Evolutionary conservation across 2,113 vertebrate genomes (phyloP), one percentile per base, ranked within the genome.

Genomic region (Centropristis striata): DNA sequence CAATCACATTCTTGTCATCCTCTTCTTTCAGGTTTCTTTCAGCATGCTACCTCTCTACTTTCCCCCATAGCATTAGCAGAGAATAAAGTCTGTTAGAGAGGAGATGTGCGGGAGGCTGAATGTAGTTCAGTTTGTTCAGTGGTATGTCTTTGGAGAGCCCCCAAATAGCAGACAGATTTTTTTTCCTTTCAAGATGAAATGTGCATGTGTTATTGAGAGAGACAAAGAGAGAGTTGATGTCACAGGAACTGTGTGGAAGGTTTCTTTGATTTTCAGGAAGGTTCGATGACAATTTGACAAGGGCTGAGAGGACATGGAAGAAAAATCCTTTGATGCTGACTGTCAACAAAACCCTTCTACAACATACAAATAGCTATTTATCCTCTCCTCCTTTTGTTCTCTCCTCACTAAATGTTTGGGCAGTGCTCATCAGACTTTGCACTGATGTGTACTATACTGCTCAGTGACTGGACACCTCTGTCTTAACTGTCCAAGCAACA

Each of bases 221-320:
- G 68, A 88, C 71, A 86, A 49, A 78, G 64, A 78, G 60, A 61
- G 79, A 84, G 83, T 42, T 84, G 82, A 83, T 90, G 86, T 83
- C 84, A 65, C 63, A 81, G 65, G 72, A 47, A 80, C 54, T 81
- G 64, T 49, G 75, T 70, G 55, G 67, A 90, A 88, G 75, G 65
- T 69, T 85, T 74, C 87, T 91, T 88, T 92, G 85, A 89, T 88
- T 90, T 84, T 81, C 68, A 71, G 59, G 63, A 85, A 88, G 86
- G 79, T 88, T 89, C 80, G 51, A 78, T 91, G 88, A 88, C 83
- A 89, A 77, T 88, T 90, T 91, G 87, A 91, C 84, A 82, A 75
- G 27, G 79, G 79, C 79, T 86, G 81, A 92, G 85, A 83, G 84
- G 85, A 90, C 83, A 78, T 13, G 57, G 71, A 81, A 64, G 84